These are phyloP conservation scores for Drosophila helvetica DNA, from an alignment of 2,888 invertebrate species.

Conservation along the genomic window DNA sequence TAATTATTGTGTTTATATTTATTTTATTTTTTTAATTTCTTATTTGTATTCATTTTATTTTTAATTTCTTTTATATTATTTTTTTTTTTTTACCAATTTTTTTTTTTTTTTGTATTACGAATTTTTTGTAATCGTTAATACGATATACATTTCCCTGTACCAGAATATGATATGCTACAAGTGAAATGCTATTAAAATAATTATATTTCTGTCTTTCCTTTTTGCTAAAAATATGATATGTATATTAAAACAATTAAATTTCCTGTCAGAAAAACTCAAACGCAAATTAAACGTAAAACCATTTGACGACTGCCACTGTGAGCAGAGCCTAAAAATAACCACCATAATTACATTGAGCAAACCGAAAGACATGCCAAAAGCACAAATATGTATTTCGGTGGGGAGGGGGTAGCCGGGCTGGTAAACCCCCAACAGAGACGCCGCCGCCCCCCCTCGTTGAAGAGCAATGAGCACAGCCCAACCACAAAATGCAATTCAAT, in stretches of 20 bases:
- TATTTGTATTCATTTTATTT: too few species aligned
- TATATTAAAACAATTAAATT: background rate
- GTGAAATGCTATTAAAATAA: too few species aligned
- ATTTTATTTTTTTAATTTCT: too few species aligned
- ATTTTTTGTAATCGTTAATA: too few species aligned
- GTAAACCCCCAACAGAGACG: background rate
- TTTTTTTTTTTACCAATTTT: too few species aligned
- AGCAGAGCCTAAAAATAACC: background rate
- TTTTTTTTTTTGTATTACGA: too few species aligned
- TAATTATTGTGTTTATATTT: too few species aligned
- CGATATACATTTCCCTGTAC: too few species aligned
- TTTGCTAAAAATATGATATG: background rate
- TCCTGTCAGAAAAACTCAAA: background rate
- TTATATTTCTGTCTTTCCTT: background rate
- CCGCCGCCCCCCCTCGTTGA: background rate
- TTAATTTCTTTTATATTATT: too few species aligned
- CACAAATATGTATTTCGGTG: background rate
- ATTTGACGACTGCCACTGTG: background rate
- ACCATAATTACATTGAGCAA: background rate
- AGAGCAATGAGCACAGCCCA: slow-evolving; percentile 33
- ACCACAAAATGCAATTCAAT: slow-evolving; percentile 68
- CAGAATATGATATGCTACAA: too few species aligned
- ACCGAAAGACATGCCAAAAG: background rate
- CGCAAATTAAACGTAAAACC: background rate
- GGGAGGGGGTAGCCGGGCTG: background rate